Evolutionary conservation across 2,797 vertebrate species (phyloP).

Genomic region (Lerista edwardsae): DNA sequence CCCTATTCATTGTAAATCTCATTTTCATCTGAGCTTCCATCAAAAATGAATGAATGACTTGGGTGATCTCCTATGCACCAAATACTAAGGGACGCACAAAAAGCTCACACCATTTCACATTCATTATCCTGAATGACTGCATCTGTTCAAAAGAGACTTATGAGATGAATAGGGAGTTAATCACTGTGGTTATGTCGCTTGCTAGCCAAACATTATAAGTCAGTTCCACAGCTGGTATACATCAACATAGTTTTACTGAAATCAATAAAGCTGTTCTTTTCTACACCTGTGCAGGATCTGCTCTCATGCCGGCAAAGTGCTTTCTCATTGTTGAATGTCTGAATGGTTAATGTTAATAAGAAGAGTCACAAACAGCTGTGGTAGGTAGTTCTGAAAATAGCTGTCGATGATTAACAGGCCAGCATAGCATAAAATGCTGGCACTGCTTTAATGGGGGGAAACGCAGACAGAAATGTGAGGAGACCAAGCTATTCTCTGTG

Average conservation of each 20-base stretch:
- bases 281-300: constrained; percentile 30
- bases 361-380: constrained; percentile 44
- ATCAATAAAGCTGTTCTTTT: constrained; percentile 31
- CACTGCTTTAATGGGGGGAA: constrained; percentile 27
- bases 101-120: constrained; percentile 10
- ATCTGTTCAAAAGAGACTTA: constrained; percentile 36
- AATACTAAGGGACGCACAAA: constrained; percentile 5
- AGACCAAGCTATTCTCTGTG: constrained; percentile 14
- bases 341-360: constrained; percentile 46
- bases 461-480: neutral
- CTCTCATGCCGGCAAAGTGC: constrained; percentile 15
- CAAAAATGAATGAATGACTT: constrained; percentile 14
- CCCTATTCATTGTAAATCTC: neutral
- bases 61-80: constrained; percentile 16
- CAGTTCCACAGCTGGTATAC: constrained; percentile 35
- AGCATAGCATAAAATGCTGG: constrained; percentile 27
- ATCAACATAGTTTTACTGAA: constrained; percentile 36
- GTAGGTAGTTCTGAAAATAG: constrained; percentile 42
- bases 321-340: constrained; percentile 33
- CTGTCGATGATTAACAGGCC: constrained; percentile 35
- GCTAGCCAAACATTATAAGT: constrained; percentile 29
- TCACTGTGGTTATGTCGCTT: constrained; percentile 27
- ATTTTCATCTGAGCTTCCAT: constrained; percentile 23
- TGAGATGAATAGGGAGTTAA: constrained; percentile 37
- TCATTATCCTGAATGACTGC: constrained; percentile 31